Evolutionary conservation across 2,113 vertebrate genomes (phyloP).

Genomic region (Falco punctatus): DNA sequence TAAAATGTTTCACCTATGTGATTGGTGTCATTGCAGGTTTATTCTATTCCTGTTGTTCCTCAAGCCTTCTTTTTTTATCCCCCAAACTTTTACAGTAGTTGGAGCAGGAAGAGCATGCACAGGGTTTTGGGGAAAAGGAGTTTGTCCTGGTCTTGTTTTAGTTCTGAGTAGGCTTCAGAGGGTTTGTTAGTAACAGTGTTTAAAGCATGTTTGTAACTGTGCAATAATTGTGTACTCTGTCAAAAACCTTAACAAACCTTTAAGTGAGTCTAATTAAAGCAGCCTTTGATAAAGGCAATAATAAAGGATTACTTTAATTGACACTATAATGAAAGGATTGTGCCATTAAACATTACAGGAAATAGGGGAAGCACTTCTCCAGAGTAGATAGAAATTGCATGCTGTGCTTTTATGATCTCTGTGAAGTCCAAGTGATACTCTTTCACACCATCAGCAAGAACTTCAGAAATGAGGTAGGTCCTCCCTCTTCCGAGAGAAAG

Average conservation of each 20-base stretch:
- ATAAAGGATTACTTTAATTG: conserved; percentile 66
- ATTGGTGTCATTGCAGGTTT: not conserved
- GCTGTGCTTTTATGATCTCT: not conserved
- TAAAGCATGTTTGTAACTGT: not conserved
- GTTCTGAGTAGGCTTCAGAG: not conserved
- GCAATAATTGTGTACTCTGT: not conserved
- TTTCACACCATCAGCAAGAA: not conserved
- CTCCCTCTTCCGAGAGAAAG: not conserved
- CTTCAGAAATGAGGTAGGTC: not conserved
- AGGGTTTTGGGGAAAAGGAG: not conserved
- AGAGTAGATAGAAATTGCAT: not conserved
- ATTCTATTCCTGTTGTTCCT: not conserved
- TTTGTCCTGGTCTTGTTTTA: not conserved
- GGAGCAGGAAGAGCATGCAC: not conserved
- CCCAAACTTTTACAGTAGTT: not conserved
- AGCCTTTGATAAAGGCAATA: conserved; percentile 53
- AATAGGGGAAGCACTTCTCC: conserved; percentile 1
- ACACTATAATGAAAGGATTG: conserved; percentile 13
- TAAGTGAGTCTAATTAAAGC: conserved; percentile 32
- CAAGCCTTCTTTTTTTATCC: not conserved
- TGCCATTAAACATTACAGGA: conserved; percentile 31
- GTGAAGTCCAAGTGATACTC: not conserved
- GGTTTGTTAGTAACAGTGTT: not conserved
- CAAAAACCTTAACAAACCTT: conserved; percentile 47
- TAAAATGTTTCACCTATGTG: not conserved